Evolutionary conservation across 35 echinoderm and acorn worm species (phyloP), one percentile per base, ranked within the genome.

Genomic region (Amphiura filiformis): DNA sequence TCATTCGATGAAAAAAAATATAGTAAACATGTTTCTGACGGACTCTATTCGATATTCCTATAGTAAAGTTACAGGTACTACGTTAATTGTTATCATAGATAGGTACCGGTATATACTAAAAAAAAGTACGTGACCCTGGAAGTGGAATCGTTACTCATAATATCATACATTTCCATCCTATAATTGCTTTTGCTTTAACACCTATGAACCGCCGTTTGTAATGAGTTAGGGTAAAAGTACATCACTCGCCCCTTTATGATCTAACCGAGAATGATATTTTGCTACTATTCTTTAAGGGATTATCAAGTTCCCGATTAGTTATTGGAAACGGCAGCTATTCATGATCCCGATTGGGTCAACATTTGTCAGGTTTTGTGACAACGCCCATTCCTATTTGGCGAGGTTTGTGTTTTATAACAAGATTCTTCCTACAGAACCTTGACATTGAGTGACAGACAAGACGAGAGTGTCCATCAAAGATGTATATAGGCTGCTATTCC

Each of bases 341-440:
- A n/a, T n/a, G 41, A 47, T 47, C 9, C 26, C 2, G 61, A 70
- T 70, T 70, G 61, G 61, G 61, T 70, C 61, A 70, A 1, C 26
- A n/a, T 70, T 70, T 70, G 61, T 70, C 61, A 70, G 61, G 11
- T n/a, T 70, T 70, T 30, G 28, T 70, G 61, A 70, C 61, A 70
- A 70, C 61, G 61, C 61, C 61, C 61, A 70, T 70, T 47, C 17
- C 61, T 4, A 26, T 70, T 70, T 70, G 61, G 61, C 61, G 7
- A 70, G 3, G 61, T 11, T 70, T n/a, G 26, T 70, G 61, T 70
- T n/a, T 52, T 70, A 70, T 70, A 70, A 70, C 61, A 70, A 70
- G 61, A 13, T 70, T 70, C 61, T 70, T 70, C 61, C 61, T 5
- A 70, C 28, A 2, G 61, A 70, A 70, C 61, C 61, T 70, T 70